These are phyloP conservation scores for Pogonomyrmex californicus DNA, from an alignment of 1,140 invertebrate species.

Conservation along the genomic window DNA sequence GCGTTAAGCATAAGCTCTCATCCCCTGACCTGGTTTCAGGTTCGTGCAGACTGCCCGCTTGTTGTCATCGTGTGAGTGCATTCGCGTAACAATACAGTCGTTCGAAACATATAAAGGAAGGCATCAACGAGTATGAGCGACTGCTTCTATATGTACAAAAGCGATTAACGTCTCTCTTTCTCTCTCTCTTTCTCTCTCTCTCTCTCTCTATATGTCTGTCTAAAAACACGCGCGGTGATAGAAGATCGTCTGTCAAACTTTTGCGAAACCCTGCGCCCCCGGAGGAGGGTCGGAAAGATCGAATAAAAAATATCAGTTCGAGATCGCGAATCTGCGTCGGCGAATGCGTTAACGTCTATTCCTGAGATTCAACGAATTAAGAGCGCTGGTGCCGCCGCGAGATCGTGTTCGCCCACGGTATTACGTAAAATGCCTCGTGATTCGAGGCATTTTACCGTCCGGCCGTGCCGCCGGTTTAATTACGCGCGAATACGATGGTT, in stretches of 20 bases:
- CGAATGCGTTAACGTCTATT: conserved; percentile 59
- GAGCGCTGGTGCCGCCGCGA: conserved; percentile 31
- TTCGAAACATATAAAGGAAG: conserved; percentile 72
- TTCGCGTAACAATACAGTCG: conserved; percentile 71
- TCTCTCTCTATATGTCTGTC: not conserved
- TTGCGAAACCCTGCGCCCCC: not conserved
- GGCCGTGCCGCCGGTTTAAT: not conserved
- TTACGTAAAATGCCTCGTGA: not conserved
- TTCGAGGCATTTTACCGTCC: not conserved
- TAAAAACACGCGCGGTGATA: conserved; percentile 29
- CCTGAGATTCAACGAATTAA: conserved; percentile 57
- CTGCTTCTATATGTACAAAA: conserved; percentile 51
- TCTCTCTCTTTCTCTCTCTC: not conserved
- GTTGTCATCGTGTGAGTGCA: conserved; percentile 68
- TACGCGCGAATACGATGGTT: not conserved
- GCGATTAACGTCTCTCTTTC: conserved; percentile 20
- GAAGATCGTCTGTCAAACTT: not conserved
- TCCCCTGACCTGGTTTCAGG: conserved; percentile 78
- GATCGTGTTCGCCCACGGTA: not conserved
- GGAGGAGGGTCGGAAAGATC: conserved; percentile 7
- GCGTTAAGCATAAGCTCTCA: conserved; percentile 79
- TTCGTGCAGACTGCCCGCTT: conserved; percentile 60
- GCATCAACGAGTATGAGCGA: conserved; percentile 69
- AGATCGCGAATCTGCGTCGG: conserved; percentile 46
- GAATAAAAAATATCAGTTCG: conserved; percentile 50